Base-by-base conservation (phyloP, 2,888 invertebrate species). In the Agriotes lineatus region DNA sequence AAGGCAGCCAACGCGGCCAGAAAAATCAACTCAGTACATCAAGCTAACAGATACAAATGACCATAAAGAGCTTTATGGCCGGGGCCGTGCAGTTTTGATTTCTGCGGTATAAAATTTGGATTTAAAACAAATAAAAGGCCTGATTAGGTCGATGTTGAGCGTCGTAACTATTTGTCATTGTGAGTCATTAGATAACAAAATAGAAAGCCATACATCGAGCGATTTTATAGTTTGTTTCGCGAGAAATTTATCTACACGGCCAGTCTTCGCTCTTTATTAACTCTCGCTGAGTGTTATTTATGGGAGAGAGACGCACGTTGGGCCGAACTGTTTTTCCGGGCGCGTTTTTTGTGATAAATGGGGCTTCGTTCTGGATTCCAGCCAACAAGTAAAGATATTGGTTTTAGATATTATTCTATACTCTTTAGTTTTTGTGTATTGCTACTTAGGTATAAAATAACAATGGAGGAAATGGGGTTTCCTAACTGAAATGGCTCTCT, bases 171-270 rank as follows among this genome's bases (percentile, higher is more conserved):
- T 65, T 65, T 65, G 65, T 58, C 65, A 65, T 58, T 58, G 48
- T 42, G 57, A 58, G 42, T 65, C 50, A 65, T 65, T 65, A 58
- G 65, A 65, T 65, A 65, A 58, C 65, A 59, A 65, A 65, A 65
- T 50, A 39, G 30, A 12, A 44, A 39, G 50, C 58, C 52, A 50
- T 59, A 59, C 39, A 58, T 48, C 25, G 54, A 59, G 14, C 44
- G 56, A 59, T 39, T 58, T 65, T 65, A 65, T 58, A 48, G 58
- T 48, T 33, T 56, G 18, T 63, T 63, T 63, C 33, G 4, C 6
- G 16, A 12, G 16, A 22, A 42, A 44, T 63, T 56, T 56, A n/a
- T 14, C 56, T 35, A n/a, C 45, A 56, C 56, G 35, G 14, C 2
- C 16, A 50, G 10, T 50, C 6, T 30, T 44, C 14, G 45, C 16